Evolutionary conservation across 92 coral and sea anemone genomes (phyloP).

Genomic region (Epizoanthus rinbou): DNA sequence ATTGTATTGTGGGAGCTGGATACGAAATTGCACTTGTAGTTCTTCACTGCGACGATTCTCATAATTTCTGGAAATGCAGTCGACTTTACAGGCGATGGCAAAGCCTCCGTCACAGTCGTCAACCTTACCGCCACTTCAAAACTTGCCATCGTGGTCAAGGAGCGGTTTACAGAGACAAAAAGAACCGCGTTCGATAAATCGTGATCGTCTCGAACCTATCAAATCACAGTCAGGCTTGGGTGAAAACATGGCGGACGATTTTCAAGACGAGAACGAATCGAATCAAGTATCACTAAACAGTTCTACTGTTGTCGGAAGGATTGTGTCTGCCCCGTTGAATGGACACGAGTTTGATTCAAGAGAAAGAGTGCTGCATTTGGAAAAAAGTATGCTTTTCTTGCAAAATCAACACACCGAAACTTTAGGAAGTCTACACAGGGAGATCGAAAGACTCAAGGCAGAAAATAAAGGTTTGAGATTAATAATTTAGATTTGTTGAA

Average conservation of each 20-base stretch:
- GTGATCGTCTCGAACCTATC: slow-evolving; percentile 78
- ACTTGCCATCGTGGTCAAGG: slow-evolving; percentile 99
- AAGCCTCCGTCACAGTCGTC: slow-evolving; percentile 77
- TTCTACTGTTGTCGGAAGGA: slow-evolving; percentile 55
- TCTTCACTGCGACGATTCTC: not conserved
- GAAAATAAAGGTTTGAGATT: slow-evolving; percentile 94
- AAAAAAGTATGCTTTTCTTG: slow-evolving; percentile 80
- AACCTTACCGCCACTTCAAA: slow-evolving; percentile 92
- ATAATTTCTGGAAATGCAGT: slow-evolving; percentile 56
- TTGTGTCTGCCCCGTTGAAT: slow-evolving; percentile 90
- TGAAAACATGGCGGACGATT: slow-evolving; percentile 43
- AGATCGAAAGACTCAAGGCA: slow-evolving; percentile 87
- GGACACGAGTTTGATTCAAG: slow-evolving; percentile 64
- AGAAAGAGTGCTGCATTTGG: slow-evolving; percentile 71
- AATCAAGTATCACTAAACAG: slow-evolving; percentile 17
- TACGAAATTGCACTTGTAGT: not conserved
- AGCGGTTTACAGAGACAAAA: slow-evolving; percentile 89
- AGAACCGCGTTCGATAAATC: slow-evolving; percentile 83
- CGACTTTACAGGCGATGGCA: slow-evolving; percentile 75
- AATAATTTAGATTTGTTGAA: slow-evolving; percentile 22
- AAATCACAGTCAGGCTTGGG: slow-evolving; percentile 53
- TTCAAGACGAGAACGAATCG: slow-evolving; percentile 45
- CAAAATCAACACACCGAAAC: slow-evolving; percentile 88
- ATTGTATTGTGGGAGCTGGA: not conserved
- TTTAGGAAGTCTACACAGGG: slow-evolving; percentile 76